Base-by-base conservation (phyloP, 2,888 invertebrate genomes). In the Hypomecis punctinalis region DNA sequence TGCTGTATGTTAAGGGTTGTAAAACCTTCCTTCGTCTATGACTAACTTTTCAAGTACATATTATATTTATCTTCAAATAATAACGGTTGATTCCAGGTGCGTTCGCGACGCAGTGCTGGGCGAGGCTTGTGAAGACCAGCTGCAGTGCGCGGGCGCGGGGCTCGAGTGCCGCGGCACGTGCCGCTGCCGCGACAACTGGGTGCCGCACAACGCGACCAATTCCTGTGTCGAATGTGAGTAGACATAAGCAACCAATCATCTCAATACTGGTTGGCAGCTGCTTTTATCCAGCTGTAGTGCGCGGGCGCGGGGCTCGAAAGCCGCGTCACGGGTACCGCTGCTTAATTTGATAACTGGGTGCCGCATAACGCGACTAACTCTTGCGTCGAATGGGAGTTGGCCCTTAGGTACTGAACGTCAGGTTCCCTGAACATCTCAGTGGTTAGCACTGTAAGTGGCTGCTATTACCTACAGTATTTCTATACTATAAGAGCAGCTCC, bases 121-220 rank as follows among this genome's bases (percentile, higher is more conserved):
- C 8, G 93, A 93, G 67, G 74, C 66, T 35, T 93, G 93, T 43
- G 93, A 93, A 59, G 93, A 93, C 71, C 78, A 91, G 71, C 78
- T 89, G 56, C 93, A 93, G 66, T 93, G 93, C 75, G 91, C 93
- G 0, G 92, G 90, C 0, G 82, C 87, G 0, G 93, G 93, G 0
- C 80, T 92, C 9, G 81, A 89, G 78, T 93, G 93, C 70, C 74
- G 85, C 1, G 91, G 86, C 0, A 90, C 90, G 0, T 93, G 93
- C 71, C 85, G 88, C 54, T 93, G 93, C 67, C 65, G 80, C 8
- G 85, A 86, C 48, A 82, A 85, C 77, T 91, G 89, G 86, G 89
- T 90, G 6, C 86, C 89, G 0, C 86, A 91, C 70, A 85, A 88
- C 59, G 83, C 80, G 1, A 89, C 86, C 69, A 88, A 88, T 69